These are phyloP conservation scores for Pentalonia nigronervosa DNA, from an alignment of 1,140 invertebrate genomes.

Conservation along the genomic window DNA sequence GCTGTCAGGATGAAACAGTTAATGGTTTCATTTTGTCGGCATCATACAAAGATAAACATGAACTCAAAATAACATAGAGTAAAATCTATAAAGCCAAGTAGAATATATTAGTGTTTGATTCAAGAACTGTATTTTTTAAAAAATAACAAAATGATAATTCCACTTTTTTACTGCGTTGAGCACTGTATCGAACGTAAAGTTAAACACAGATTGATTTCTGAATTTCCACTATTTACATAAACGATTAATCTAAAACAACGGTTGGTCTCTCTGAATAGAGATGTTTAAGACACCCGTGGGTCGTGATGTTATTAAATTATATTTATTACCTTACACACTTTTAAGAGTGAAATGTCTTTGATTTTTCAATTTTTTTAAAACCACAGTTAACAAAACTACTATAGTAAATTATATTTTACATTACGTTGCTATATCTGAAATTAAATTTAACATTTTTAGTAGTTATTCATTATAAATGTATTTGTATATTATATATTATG, in stretches of 20 bases:
- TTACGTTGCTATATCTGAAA: too few species aligned
- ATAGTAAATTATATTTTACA: too few species aligned
- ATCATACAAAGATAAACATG: slow-evolving; percentile 7
- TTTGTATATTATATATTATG: too few species aligned
- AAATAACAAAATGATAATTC: not conserved
- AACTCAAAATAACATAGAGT: not conserved
- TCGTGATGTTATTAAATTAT: too few species aligned
- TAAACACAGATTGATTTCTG: not conserved
- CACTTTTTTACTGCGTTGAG: not conserved
- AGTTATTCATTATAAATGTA: too few species aligned
- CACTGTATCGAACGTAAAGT: not conserved
- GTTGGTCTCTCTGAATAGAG: not conserved
- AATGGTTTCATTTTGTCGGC: slow-evolving; percentile 45
- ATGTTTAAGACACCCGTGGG: too few species aligned
- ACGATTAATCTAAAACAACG: not conserved
- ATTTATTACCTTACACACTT: too few species aligned
- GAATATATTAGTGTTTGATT: not conserved
- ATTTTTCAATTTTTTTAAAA: too few species aligned
- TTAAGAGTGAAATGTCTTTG: too few species aligned
- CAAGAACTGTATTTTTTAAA: not conserved
- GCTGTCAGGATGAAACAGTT: slow-evolving; percentile 22
- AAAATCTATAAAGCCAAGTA: not conserved
- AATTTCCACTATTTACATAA: not conserved
- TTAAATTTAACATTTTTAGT: too few species aligned
- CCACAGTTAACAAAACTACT: too few species aligned